Percentiles rank a stretch among this genome's conserved stretches.
phyloP scores from a whole-genome alignment of 2,888 invertebrate genomes.

The Tuta absoluta region DNA sequence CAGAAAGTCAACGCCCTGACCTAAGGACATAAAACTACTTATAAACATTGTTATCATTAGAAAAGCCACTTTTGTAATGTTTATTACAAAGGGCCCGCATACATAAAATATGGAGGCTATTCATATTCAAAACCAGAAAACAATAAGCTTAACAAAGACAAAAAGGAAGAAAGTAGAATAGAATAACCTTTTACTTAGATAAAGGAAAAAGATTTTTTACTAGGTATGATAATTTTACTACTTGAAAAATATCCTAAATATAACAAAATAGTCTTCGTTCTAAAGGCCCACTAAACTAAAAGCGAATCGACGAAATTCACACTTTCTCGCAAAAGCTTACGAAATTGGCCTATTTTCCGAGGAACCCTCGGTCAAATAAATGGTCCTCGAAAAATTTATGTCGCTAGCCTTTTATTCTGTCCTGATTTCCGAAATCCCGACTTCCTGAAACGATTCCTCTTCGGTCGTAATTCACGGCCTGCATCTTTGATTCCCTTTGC shows the following conservation, averaged over 20 bases:
- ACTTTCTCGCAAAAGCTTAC: constrained; percentile 40
- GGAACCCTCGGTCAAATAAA: constrained; percentile 67
- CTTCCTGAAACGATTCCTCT: constrained; percentile 28
- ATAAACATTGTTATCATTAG: constrained; percentile 5
- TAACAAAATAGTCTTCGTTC: too few species aligned
- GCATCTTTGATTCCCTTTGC: constrained; percentile 23
- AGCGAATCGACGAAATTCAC: constrained; percentile 34
- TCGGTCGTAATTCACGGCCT: constrained; percentile 26
- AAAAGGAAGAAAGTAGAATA: too few species aligned
- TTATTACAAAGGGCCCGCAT: constrained; percentile 10
- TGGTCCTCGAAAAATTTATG: constrained; percentile 73
- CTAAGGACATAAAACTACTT: constrained; percentile 26
- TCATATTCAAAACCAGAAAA: constrained; percentile 16
- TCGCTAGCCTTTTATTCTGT: constrained; percentile 48
- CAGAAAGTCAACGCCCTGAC: constrained; percentile 33
- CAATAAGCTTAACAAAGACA: constrained; percentile 10
- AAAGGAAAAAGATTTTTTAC: too few species aligned
- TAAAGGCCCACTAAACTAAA: constrained; percentile 23
- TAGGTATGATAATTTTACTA: too few species aligned
- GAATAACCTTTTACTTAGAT: too few species aligned
- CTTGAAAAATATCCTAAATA: too few species aligned
- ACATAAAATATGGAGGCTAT: constrained; percentile 1
- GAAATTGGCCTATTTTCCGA: constrained; percentile 52
- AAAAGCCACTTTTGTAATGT: constrained; percentile 1
- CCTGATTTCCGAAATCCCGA: constrained; percentile 35